phyloP scores from a whole-genome alignment of 2,113 vertebrate species.

The Platichthys flesus region DNA sequence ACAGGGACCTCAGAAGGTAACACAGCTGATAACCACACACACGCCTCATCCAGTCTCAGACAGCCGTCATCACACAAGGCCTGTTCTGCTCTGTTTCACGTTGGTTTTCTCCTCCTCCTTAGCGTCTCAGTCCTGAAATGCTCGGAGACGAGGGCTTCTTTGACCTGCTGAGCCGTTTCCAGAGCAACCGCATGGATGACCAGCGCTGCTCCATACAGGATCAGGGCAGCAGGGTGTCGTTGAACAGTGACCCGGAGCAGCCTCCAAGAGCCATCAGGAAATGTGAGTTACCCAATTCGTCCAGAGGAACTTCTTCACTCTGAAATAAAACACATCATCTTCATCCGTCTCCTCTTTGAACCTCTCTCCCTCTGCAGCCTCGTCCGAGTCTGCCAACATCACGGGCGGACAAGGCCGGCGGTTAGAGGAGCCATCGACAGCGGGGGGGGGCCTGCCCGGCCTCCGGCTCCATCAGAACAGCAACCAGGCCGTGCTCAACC shows the following conservation, averaged over 20 bases:
- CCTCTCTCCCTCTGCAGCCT: slow-evolving; percentile 71
- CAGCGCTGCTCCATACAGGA: slow-evolving; percentile 90
- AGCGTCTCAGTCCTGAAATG: slow-evolving; percentile 86
- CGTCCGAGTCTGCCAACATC: slow-evolving; percentile 81
- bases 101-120: slow-evolving; percentile 15
- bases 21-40: background rate
- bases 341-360: background rate
- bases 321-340: background rate
- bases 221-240: slow-evolving; percentile 74
- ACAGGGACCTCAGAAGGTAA: slow-evolving; percentile 86
- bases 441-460: slow-evolving; percentile 84
- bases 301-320: background rate
- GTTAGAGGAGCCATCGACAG: slow-evolving; percentile 85
- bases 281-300: slow-evolving; percentile 77
- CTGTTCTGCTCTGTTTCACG: background rate
- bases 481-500: slow-evolving; percentile 82
- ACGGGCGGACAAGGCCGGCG: slow-evolving; percentile 86
- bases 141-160: slow-evolving; percentile 95
- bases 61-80: background rate
- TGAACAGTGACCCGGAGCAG: slow-evolving; percentile 68
- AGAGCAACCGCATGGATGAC: slow-evolving; percentile 98
- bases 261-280: slow-evolving; percentile 84
- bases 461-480: slow-evolving; percentile 83
- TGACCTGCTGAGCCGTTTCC: slow-evolving; percentile 94
- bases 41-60: background rate